phyloP scores from a whole-genome alignment of 2,113 vertebrate genomes.

The Papio anubis region DNA sequence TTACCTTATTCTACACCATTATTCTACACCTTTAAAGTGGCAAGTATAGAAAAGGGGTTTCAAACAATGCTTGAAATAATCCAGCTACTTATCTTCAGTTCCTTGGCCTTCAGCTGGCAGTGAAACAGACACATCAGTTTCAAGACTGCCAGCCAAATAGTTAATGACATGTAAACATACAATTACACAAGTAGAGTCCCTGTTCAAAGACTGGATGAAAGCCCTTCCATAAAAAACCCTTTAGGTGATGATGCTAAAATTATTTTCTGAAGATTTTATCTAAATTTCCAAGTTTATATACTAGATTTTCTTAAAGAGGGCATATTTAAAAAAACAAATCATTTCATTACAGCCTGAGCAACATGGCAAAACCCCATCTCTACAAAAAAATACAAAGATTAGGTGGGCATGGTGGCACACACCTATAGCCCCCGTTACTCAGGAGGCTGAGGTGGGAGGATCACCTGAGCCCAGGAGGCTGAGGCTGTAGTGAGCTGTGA shows the following conservation, averaged over 20 bases:
- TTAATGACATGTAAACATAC: slow-evolving; percentile 29
- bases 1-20: background rate
- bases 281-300: slow-evolving; percentile 3
- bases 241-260: background rate
- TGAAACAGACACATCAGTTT: background rate
- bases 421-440: too few relatives aligned
- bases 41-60: background rate
- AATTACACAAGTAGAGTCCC: background rate
- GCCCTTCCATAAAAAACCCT: background rate
- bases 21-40: background rate
- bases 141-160: background rate
- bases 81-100: background rate
- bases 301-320: background rate
- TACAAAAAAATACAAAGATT: too few relatives aligned
- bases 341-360: background rate
- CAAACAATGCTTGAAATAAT: background rate
- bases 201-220: background rate
- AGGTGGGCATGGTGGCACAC: too few relatives aligned
- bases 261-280: slow-evolving; percentile 34
- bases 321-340: background rate
- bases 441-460: too few relatives aligned
- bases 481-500: too few relatives aligned
- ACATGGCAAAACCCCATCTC: too few relatives aligned
- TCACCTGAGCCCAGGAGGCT: too few relatives aligned
- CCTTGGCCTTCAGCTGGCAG: background rate